Conservation (phyloP, 2,113 vertebrate species). For the rat (Rattus norvegicus) region GRCr8 NC_086027.1:79003501-79004000, state of each 20-base stretch:
- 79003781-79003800: background rate
- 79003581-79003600: background rate
- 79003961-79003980: background rate
- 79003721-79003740: background rate
- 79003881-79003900: constrained; percentile 8
- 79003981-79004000: background rate
- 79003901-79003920: background rate
- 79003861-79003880: background rate
- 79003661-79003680: background rate
- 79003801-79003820: background rate
- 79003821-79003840: background rate
- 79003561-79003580: background rate
- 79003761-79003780: background rate
- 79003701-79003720: background rate
- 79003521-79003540: background rate
- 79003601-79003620: background rate
- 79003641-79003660: background rate
- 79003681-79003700: background rate
- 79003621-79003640: background rate
- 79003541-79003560: background rate
- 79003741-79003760: background rate
- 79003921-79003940: background rate
- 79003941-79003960: background rate
- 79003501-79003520: background rate
- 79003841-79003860: background rate